phyloP scores from a whole-genome alignment of 1,140 invertebrate species.

The Anagrus nilaparvatae region DNA sequence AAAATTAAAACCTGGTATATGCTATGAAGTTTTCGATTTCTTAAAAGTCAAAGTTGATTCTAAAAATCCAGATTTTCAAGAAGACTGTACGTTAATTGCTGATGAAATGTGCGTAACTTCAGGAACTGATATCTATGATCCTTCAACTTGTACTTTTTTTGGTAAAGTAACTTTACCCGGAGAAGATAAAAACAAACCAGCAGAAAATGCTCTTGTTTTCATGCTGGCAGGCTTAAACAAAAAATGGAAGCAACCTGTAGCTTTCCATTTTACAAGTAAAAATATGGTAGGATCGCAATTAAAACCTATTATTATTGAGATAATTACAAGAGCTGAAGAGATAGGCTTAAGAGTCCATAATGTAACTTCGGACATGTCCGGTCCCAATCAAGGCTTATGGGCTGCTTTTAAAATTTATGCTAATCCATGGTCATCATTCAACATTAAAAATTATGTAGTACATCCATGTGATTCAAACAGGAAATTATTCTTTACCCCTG shows the following conservation, averaged over 20 bases:
- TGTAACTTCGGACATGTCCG: slow-evolving; percentile 1
- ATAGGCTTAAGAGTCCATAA: not conserved
- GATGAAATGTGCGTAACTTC: slow-evolving; percentile 11
- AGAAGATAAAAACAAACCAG: not conserved
- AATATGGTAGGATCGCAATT: not conserved
- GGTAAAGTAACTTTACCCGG: slow-evolving; percentile 9
- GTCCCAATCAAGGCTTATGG: slow-evolving; percentile 5
- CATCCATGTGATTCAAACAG: slow-evolving; percentile 4
- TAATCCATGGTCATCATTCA: not conserved
- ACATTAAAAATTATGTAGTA: not conserved
- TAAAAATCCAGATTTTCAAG: slow-evolving; percentile 5
- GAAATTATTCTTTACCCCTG: slow-evolving; percentile 5
- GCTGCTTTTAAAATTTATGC: slow-evolving; percentile 2
- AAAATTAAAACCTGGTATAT: slow-evolving; percentile 11
- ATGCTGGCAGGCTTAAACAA: slow-evolving; percentile 7
- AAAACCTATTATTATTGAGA: not conserved
- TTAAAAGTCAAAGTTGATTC: slow-evolving; percentile 11
- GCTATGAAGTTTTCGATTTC: slow-evolving; percentile 14
- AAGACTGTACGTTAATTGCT: slow-evolving; percentile 12
- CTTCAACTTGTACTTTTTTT: slow-evolving; percentile 4
- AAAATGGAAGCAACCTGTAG: slow-evolving; percentile 10
- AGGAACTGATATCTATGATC: not conserved
- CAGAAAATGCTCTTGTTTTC: slow-evolving; percentile 7
- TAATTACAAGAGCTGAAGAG: not conserved
- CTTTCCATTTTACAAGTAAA: slow-evolving; percentile 5